Evolutionary conservation across 2,888 invertebrate species (phyloP).

Genomic region (Drosophila ustulata): DNA sequence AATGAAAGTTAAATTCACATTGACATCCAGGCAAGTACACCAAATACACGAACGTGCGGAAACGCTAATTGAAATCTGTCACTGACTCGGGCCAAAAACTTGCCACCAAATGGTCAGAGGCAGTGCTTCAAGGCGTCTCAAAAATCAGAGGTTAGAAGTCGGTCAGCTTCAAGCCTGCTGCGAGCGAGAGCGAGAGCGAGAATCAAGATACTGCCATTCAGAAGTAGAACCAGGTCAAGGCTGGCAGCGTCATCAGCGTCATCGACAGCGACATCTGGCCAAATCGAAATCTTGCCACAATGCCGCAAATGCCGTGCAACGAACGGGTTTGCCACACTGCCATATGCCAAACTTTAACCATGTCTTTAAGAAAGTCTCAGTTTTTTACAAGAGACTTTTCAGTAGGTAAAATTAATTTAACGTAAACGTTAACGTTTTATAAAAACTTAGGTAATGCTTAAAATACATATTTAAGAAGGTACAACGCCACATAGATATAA

Average conservation of each 20-base stretch:
- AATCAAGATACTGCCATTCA: constrained; percentile 37
- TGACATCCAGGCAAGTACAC: constrained; percentile 27
- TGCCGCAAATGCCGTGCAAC: constrained; percentile 49
- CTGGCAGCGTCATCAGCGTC: constrained; percentile 27
- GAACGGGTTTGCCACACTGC: constrained; percentile 47
- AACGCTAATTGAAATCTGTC: constrained; percentile 71
- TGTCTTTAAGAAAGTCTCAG: constrained; percentile 7
- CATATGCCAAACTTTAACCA: constrained; percentile 1
- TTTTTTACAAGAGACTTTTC: background rate
- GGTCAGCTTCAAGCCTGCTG: background rate
- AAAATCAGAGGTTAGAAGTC: constrained; percentile 32
- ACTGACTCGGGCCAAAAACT: constrained; percentile 35
- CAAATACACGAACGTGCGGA: constrained; percentile 68
- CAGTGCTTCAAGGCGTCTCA: constrained; percentile 12
- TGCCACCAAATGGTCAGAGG: constrained; percentile 1
- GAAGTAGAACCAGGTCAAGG: constrained; percentile 83
- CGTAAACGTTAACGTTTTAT: no score
- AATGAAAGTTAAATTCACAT: constrained; percentile 48
- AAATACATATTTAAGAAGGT: no score
- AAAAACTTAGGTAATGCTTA: no score
- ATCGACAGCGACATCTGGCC: constrained; percentile 29
- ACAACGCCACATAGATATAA: no score
- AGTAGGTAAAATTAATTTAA: background rate
- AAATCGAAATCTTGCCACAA: constrained; percentile 23
- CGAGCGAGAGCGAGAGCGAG: constrained; percentile 11